phyloP scores from a whole-genome alignment of 2,797 vertebrate species.

The Morus bassanus region DNA sequence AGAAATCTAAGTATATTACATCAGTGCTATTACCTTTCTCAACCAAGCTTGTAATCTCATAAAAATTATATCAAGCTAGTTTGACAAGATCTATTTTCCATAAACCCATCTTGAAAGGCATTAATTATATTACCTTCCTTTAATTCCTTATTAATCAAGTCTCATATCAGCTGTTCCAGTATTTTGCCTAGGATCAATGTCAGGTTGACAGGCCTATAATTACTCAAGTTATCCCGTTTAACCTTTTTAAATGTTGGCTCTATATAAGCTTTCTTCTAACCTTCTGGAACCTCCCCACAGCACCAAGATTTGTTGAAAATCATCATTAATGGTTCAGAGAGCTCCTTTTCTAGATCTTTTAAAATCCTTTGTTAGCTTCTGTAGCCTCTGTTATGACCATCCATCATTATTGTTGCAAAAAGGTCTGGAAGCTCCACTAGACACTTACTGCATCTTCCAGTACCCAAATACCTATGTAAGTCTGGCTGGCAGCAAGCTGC shows the following conservation, averaged over 20 bases:
- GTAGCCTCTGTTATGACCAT: not conserved
- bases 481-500: not conserved
- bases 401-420: not conserved
- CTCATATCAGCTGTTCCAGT: conserved; percentile 68
- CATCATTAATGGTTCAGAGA: conserved; percentile 54
- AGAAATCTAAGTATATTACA: conserved; percentile 53
- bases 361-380: conserved; percentile 3
- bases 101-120: conserved; percentile 65
- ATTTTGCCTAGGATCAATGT: conserved; percentile 69
- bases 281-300: conserved; percentile 54
- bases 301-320: conserved; percentile 60
- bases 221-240: conserved; percentile 62
- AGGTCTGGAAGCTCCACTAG: not conserved
- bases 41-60: conserved; percentile 67
- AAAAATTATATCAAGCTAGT: conserved; percentile 60
- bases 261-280: conserved; percentile 60
- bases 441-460: not conserved
- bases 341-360: conserved; percentile 40
- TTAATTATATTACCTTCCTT: conserved; percentile 72
- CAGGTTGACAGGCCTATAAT: conserved; percentile 67
- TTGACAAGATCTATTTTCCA: conserved; percentile 70
- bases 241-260: conserved; percentile 67
- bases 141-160: conserved; percentile 72
- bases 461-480: not conserved
- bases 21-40: conserved; percentile 62